A percentile compares a stretch with the other conserved stretches of the same genome.
These are phyloP conservation scores for Aradus depressus DNA, from an alignment of 2,888 invertebrate species.

Conservation along the genomic window DNA sequence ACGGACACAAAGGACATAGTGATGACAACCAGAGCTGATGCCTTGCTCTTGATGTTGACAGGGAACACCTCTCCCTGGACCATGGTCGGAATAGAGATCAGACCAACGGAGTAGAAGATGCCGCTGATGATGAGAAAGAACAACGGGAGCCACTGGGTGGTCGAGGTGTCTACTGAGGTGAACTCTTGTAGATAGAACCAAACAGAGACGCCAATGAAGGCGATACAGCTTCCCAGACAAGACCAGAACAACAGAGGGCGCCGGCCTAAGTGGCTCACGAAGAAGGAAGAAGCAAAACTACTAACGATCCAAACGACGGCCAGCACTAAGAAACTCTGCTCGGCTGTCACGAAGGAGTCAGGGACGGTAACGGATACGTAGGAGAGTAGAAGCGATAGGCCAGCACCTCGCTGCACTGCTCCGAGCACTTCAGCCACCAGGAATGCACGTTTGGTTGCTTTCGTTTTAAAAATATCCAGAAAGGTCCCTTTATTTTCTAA, in stretches of 20 bases:
- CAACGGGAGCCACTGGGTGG: conserved; percentile 40
- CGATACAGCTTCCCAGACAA: conserved; percentile 16
- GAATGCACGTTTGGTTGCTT: conserved; percentile 25
- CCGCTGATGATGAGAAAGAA: conserved; percentile 47
- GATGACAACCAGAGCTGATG: conserved; percentile 47
- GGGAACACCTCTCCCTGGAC: conserved; percentile 53
- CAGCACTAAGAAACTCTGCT: conserved; percentile 25
- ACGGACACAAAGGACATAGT: conserved; percentile 46
- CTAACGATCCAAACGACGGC: conserved; percentile 21
- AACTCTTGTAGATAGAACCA: conserved; percentile 24
- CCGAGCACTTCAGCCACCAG: conserved; percentile 23
- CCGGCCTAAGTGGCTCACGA: conserved; percentile 27
- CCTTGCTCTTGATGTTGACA: conserved; percentile 49
- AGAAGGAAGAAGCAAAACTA: conserved; percentile 14
- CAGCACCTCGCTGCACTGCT: conserved; percentile 24
- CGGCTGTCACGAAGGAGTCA: conserved; percentile 17
- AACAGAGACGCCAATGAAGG: conserved; percentile 11
- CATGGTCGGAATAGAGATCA: conserved; percentile 50
- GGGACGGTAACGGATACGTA: conserved; percentile 28
- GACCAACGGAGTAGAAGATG: conserved; percentile 46
- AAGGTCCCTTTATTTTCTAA: conserved; percentile 18
- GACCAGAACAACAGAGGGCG: conserved; percentile 26
- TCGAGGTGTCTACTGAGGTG: conserved; percentile 32
- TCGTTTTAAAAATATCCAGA: conserved; percentile 23
- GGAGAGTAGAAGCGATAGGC: conserved; percentile 28